Base-by-base conservation (phyloP, 2,888 invertebrate species). In the Alloscopus bannaensis region DNA sequence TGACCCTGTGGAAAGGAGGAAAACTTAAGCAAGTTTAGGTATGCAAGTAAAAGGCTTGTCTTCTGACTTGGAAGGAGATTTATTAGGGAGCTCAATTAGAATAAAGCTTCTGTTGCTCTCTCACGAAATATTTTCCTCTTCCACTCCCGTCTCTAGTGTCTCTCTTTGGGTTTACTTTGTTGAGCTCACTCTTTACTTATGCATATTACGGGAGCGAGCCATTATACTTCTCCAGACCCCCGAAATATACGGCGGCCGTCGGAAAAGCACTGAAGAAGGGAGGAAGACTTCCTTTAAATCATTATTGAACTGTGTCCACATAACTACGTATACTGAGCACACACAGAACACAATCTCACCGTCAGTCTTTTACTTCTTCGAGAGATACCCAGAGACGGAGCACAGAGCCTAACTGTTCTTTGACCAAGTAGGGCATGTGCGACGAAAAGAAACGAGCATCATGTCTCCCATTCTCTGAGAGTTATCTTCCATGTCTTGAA, bases 81-180 rank as follows among this genome's bases (percentile, higher is more conserved):
- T 76, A 76, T 76, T 76, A 42, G 76, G 28, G 47, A 76, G 66
- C 68, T 76, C 76, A 76, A 76, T 76, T 76, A 76, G 76, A 76
- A 76, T 76, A 69, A 76, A 76, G 66, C 76, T 76, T 68, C 76
- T 76, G 75, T 68, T 75, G 50, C 75, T 47, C 60, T 26, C 45
- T 60, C 24, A 18, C n/a, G 26, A 22, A 50, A 18, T 52, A 31
- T 59, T 29, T 50, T 59, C 3, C 20, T 29, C n/a, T 3, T 28
- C 55, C 55, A 28, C 28, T 55, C 55, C 55, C 28, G 8, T 18
- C 28, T 24, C 18, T 28, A 13, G n/a, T 13, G 3, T 4, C 47
- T 55, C 55, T 50, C 18, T 36, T 6, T 8, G 42, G 42, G 42
- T 42, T 16, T 36, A 36, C 36, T 36, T 13, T 36, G 8, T 13